A percentile compares a stretch with the other conserved stretches of the same genome.
Evolutionary conservation across 2,113 vertebrate genomes (phyloP).

Genomic region (Ailuropoda melanoleuca): DNA sequence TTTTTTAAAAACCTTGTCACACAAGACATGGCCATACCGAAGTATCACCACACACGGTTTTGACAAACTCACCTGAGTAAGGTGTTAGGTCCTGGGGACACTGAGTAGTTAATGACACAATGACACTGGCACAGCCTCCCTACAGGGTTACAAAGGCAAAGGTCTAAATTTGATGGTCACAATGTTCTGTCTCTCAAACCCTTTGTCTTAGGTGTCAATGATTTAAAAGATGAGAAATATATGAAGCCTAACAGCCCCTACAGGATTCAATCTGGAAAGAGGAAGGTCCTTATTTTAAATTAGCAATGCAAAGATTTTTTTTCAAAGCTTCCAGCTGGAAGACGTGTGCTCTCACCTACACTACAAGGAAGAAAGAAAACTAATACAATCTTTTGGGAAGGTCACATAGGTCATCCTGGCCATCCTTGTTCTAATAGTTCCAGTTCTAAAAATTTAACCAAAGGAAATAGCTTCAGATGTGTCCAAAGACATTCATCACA

Average conservation of each 20-base stretch:
- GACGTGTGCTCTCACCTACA: background rate
- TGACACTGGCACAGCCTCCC: slow-evolving; percentile 98
- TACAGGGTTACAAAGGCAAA: slow-evolving; percentile 79
- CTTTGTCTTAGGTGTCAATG: background rate
- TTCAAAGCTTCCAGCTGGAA: background rate
- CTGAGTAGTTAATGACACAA: slow-evolving; percentile 96
- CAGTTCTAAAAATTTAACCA: slow-evolving; percentile 35
- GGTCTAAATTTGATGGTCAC: slow-evolving; percentile 35
- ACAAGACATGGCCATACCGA: background rate
- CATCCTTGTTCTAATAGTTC: background rate
- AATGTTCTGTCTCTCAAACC: background rate
- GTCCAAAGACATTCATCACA: background rate
- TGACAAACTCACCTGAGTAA: slow-evolving; percentile 90
- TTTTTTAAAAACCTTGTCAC: slow-evolving; percentile 28
- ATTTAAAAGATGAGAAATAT: slow-evolving; percentile 32
- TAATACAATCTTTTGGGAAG: background rate
- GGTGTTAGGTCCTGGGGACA: slow-evolving; percentile 97
- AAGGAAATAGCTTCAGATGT: background rate
- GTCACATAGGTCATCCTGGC: background rate
- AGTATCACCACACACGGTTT: background rate
- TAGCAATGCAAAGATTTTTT: background rate
- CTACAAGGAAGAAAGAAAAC: background rate
- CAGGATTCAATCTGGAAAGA: slow-evolving; percentile 8
- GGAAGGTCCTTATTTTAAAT: background rate
- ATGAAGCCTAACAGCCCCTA: background rate